These are phyloP conservation scores for Manis pentadactyla DNA, from an alignment of 2,797 vertebrate species.

Conservation along the genomic window DNA sequence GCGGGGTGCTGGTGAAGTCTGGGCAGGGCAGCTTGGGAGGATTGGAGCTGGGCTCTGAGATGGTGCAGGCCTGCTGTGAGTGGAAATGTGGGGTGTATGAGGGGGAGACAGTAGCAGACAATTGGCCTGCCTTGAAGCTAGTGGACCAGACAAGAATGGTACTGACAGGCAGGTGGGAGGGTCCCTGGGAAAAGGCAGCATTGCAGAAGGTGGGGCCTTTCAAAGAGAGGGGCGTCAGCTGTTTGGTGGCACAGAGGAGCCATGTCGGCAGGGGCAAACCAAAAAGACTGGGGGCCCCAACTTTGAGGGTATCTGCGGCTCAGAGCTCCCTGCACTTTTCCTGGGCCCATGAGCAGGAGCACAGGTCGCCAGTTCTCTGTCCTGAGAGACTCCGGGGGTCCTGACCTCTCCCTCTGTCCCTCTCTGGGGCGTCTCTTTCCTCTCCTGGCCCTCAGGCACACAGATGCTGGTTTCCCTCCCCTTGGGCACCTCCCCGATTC, in stretches of 20 bases:
- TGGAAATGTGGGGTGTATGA: neutral
- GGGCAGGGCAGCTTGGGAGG: neutral
- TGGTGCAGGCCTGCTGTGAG: neutral
- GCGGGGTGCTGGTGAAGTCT: rapidly evolving
- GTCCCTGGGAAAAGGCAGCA: neutral
- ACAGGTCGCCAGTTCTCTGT: rapidly evolving
- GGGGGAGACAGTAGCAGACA: rapidly evolving
- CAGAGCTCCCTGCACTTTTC: neutral
- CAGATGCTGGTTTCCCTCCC: neutral
- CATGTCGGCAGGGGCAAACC: neutral
- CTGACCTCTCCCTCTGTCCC: neutral
- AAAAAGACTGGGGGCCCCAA: neutral
- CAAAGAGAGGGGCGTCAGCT: neutral
- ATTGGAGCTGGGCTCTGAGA: neutral
- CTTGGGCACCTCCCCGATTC: neutral
- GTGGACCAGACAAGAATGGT: neutral
- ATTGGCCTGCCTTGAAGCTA: neutral
- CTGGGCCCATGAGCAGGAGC: neutral
- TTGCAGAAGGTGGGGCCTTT: neutral
- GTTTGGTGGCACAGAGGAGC: neutral
- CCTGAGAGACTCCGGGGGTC: neutral
- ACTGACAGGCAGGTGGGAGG: neutral
- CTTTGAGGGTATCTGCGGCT: neutral
- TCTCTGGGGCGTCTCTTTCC: neutral
- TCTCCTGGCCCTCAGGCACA: rapidly evolving